A percentile compares a stretch with the other conserved stretches of the same genome.
phyloP scores from a whole-genome alignment of 2,797 vertebrate species.

The Lepidocolaptes lacrymiger region DNA sequence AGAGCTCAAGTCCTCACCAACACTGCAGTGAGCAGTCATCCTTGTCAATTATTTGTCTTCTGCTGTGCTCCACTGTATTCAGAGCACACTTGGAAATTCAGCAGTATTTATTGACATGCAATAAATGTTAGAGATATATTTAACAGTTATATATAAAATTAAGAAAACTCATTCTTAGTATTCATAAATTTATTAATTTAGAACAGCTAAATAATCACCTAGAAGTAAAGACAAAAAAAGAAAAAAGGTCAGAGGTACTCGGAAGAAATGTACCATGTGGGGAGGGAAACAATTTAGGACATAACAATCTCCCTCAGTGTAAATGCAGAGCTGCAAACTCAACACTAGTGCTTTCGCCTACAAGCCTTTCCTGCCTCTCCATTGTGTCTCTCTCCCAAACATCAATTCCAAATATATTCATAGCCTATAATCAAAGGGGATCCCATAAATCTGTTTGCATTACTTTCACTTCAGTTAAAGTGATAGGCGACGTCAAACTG shows the following conservation, averaged over 20 bases:
- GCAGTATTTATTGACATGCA: neutral
- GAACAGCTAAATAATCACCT: neutral
- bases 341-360: neutral
- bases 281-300: neutral
- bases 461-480: slow-evolving; percentile 73
- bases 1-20: neutral
- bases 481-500: slow-evolving; percentile 65
- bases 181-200: neutral
- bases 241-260: neutral
- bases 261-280: neutral
- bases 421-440: slow-evolving; percentile 70
- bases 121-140: neutral
- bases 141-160: neutral
- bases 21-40: neutral
- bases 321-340: slow-evolving; percentile 5
- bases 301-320: neutral
- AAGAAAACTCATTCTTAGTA: neutral
- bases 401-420: slow-evolving; percentile 61
- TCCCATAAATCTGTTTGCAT: slow-evolving; percentile 73
- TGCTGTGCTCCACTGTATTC: neutral
- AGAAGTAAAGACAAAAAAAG: neutral
- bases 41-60: neutral
- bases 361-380: slow-evolving; percentile 17
- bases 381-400: slow-evolving; percentile 43
- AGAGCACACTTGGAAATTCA: neutral